Base-by-base conservation (phyloP, 2,113 vertebrate genomes). In the Psophia crepitans region DNA sequence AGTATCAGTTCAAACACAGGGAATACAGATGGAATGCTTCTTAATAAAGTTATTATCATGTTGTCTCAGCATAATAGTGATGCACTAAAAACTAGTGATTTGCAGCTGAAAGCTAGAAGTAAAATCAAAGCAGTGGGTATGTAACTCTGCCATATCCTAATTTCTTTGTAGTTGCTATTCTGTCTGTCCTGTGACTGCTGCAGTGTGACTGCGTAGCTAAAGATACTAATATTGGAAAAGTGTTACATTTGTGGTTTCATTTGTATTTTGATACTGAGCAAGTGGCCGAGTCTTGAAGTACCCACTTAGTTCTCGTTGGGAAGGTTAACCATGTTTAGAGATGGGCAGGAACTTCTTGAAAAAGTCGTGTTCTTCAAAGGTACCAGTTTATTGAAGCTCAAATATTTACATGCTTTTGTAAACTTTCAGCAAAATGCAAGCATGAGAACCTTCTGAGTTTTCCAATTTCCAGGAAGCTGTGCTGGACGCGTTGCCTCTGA, bases 1-100 rank as follows among this genome's bases (percentile, higher is more conserved):
- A 80, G 22, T 97, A 81, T 65, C 54, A 95, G 78, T 75, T 97
- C 93, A 93, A 92, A 85, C 26, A 68, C 53, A 83, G 24, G 44
- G 37, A 94, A 66, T 91, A 51, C 28, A 70, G 64, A 60, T 39
- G 28, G 51, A 87, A 81, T 77, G 37, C 22, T 88, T 69, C 60
- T 65, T 93, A 91, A 77, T 92, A 65, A 57, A 74, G 70, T 92
- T 93, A 65, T 84, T 89, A 22, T n/a, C 80, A 12, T 71, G 41
- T 77, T 81, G 33, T 65, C 65, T 92, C 54, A 68, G 56, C 39
- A n/a, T 75, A 93, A 71, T 80, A 87, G 94, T 20, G 23, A 27
- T 39, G 32, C 20, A 64, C 48, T 90, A 64, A 81, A 83, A 81
- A 4, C 11, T 89, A 57, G 64, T 91, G 81, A 82, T 91, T 70